Conservation (phyloP, 2,888 invertebrate species). For the Epinotia ramella region DNA sequence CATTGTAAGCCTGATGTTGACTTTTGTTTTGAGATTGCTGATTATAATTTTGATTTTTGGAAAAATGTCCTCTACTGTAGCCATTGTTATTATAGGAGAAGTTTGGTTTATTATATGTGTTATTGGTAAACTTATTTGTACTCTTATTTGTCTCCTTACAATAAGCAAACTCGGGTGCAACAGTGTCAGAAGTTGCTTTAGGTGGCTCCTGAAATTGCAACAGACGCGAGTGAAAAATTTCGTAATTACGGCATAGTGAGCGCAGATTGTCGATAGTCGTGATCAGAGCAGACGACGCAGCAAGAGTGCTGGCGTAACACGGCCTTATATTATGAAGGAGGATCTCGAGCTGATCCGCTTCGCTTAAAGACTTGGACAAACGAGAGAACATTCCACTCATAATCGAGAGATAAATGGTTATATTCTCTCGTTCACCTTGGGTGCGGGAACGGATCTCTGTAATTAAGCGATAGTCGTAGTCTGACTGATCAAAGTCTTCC, state of each 20-base stretch:
- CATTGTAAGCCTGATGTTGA: no score
- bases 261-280: conserved; percentile 24
- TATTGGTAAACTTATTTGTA: not conserved
- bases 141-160: no score
- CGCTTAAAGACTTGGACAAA: not conserved
- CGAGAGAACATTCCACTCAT: conserved; percentile 47
- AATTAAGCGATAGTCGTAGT: conserved; percentile 45
- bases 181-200: conserved; percentile 25
- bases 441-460: conserved; percentile 20
- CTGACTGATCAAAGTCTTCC: conserved; percentile 38
- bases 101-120: not conserved
- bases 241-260: conserved; percentile 44
- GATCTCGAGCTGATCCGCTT: conserved; percentile 47
- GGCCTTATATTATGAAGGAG: conserved; percentile 46
- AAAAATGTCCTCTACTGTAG: no score
- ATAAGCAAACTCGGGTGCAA: conserved; percentile 47
- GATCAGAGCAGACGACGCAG: conserved; percentile 32
- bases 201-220: conserved; percentile 45
- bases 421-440: conserved; percentile 28
- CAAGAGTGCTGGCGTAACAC: conserved; percentile 43
- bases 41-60: no score
- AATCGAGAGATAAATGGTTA: conserved; percentile 25
- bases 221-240: conserved; percentile 41
- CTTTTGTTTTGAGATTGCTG: no score
- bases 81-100: not conserved